Base-by-base conservation (phyloP, 2,888 invertebrate species). In the Zaprionus lineosus region DNA sequence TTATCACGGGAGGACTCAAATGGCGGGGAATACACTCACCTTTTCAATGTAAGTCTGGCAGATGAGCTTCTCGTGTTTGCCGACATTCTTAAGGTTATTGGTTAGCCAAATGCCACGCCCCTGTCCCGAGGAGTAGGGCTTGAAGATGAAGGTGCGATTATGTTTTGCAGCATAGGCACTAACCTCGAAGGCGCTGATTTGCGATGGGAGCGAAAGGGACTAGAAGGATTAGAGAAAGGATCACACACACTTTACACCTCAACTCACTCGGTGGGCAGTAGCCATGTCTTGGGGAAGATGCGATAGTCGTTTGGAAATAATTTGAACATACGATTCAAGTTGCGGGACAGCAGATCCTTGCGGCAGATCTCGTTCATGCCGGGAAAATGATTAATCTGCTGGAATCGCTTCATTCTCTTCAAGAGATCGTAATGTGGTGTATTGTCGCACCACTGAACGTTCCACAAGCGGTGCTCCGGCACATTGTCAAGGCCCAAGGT, bases 241-340 rank as follows among this genome's bases (percentile, higher is more conserved):
- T 34, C 0, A 8, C 2, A 6, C 3, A 1, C 5, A 0, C 1
- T 16, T 1, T 9, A 11, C 4, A n/a, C 0, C 18, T 1, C 11
- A 9, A 91, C 93, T 92, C 91, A 95, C 95, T 97, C 97, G 11
- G 96, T 95, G 16, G 97, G 97, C 74, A 97, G 92, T 87, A 96
- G 95, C 97, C 97, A 98, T 7, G 97, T 96, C 91, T 95, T 96
- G 0, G 97, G 97, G 87, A 96, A 97, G 87, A 97, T 96, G 84
- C 95, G 95, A 89, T 97, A 98, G 65, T 97, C 97, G 78, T 94
- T 94, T 0, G 97, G 96, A 89, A 96, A 97, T 55, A 95, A 91
- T 89, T 95, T 94, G 53, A 94, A 92, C 97, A 97, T 97, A 70
- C 97, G 92, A 89, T 96, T 97, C 60, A 98, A 91, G 90, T 97